Base-by-base conservation (phyloP, 2,113 vertebrate species). In the Ondatra zibethicus region DNA sequence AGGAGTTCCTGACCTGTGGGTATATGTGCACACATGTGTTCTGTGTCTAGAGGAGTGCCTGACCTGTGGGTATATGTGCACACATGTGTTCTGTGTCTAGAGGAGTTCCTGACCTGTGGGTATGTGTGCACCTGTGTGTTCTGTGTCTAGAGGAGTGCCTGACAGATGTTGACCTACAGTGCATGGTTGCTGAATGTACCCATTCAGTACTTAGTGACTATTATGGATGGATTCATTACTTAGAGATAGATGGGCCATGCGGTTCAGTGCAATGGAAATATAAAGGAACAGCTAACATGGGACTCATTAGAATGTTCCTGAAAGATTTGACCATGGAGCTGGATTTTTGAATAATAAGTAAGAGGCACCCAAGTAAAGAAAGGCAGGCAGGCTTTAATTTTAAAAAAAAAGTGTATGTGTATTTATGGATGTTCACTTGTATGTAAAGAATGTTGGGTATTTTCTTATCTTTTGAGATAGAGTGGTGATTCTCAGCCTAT, bases 121-220 rank as follows among this genome's bases (percentile, higher is more conserved):
- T 91, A 73, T 96, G 36, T 76, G 77, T 77, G 82, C 55, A 91
- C 65, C 61, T 16, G 13, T 16, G n/a, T 76, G 29, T 27, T 77
- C n/a, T 91, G 70, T 33, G 70, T 85, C 70, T 88, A 89, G 58
- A 93, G 31, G 14, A 80, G 11, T 76, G 31, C n/a, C 87, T 93
- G 73, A 78, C 36, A 76, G n/a, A 52, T 42, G 27, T 70, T 55
- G 45, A n/a, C 29, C 23, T 81, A 63, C n/a, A 76, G 1, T 92
- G 70, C 78, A 21, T 72, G 42, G 45, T 84, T 90, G 47, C 9
- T 89, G 52, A 91, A 82, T 93, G 75, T 91, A 78, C 52, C 52
- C 27, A 75, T 88, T 94, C 50, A 80, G 7, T 13, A 84, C 65
- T 33, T 86, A 78, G 25, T n/a, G 12, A n/a, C 47, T 94, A 0